Evolutionary conservation across 2,888 invertebrate genomes (phyloP).

Genomic region (Drosophila neonasuta): DNA sequence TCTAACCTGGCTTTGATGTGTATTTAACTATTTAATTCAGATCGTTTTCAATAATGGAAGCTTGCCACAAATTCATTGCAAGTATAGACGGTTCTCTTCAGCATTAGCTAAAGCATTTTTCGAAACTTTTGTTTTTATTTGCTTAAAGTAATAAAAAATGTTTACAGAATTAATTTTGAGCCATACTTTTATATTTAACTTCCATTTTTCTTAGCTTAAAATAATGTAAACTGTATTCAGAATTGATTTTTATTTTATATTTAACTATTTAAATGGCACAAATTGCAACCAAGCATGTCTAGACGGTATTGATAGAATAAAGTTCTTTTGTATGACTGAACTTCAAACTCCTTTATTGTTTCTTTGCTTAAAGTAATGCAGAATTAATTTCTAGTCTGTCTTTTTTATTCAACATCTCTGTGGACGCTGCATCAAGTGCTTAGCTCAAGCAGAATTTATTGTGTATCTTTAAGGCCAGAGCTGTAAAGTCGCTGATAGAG

Average conservation of each 20-base stretch:
- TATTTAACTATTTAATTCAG: too few species aligned
- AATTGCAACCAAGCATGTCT: neutral
- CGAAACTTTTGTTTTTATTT: too few species aligned
- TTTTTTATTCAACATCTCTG: constrained; percentile 35
- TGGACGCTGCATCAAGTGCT: constrained; percentile 36
- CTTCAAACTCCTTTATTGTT: neutral
- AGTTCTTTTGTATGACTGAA: neutral
- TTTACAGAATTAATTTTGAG: too few species aligned
- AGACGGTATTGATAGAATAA: constrained; percentile 2
- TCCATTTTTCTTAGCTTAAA: too few species aligned
- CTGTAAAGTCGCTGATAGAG: neutral
- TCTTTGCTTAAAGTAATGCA: neutral
- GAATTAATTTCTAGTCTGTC: constrained; percentile 31
- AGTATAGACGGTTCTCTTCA: constrained; percentile 1
- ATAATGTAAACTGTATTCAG: too few species aligned
- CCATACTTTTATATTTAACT: too few species aligned
- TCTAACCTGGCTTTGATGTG: too few species aligned
- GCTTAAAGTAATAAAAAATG: too few species aligned
- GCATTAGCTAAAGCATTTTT: too few species aligned
- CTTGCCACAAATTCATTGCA: neutral
- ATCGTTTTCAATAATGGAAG: constrained; percentile 3
- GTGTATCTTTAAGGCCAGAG: constrained; percentile 45
- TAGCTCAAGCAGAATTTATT: constrained; percentile 61
- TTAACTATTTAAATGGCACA: too few species aligned
- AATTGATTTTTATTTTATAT: too few species aligned